phyloP scores from a whole-genome alignment of 2,113 vertebrate species.

The Syrrhaptes paradoxus region DNA sequence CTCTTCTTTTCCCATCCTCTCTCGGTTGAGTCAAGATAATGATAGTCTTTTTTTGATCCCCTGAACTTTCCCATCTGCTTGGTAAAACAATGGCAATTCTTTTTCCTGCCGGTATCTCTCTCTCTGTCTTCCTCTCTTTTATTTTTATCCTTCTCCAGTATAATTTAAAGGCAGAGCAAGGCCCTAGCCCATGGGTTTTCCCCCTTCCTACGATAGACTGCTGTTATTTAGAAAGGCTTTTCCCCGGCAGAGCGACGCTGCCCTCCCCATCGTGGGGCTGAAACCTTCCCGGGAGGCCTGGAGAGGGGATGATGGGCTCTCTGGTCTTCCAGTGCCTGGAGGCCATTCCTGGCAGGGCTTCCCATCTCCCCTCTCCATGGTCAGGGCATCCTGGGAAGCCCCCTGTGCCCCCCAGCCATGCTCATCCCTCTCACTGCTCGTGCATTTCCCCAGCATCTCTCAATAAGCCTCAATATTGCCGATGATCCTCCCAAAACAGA shows the following conservation, averaged over 20 bases:
- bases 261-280: background rate
- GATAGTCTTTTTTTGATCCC: conserved; percentile 82
- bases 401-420: accelerated
- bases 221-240: conserved; percentile 72
- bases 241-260: conserved; percentile 11
- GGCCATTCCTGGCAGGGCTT: background rate
- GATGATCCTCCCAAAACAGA: conserved; percentile 53
- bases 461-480: background rate
- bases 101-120: conserved; percentile 66
- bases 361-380: background rate
- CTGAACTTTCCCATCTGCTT: conserved; percentile 84
- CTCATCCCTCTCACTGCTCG: background rate
- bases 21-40: conserved; percentile 77
- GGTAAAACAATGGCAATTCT: conserved; percentile 84
- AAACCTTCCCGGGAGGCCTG: background rate
- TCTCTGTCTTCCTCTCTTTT: conserved; percentile 69
- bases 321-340: too few relatives aligned
- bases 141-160: conserved; percentile 74
- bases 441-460: background rate
- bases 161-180: conserved; percentile 74
- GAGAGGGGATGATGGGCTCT: background rate
- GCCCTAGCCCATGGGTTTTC: conserved; percentile 60
- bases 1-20: conserved; percentile 74
- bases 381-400: background rate
- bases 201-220: conserved; percentile 59